Percentiles rank a stretch among this genome's conserved stretches.
Evolutionary conservation across 2,113 vertebrate genomes (phyloP).

Genomic region (Scopus umbretta): DNA sequence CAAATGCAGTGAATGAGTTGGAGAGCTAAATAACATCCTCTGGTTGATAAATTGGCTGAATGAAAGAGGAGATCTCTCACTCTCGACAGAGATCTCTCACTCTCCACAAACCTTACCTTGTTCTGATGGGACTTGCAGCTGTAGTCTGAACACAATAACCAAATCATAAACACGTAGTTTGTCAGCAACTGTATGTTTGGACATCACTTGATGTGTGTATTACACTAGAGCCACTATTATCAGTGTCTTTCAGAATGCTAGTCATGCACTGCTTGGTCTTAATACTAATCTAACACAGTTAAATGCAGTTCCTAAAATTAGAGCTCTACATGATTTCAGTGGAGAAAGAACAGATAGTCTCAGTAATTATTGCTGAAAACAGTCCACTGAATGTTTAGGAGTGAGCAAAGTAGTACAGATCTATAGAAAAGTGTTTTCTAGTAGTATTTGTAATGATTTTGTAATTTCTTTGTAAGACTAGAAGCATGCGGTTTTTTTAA

Average conservation of each 20-base stretch:
- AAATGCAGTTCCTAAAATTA: background rate
- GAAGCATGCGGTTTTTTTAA: background rate
- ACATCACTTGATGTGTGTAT: background rate
- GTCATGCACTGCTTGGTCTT: background rate
- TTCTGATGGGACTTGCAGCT: background rate
- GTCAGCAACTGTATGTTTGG: background rate
- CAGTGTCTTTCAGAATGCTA: background rate
- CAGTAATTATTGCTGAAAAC: background rate
- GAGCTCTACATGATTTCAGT: background rate
- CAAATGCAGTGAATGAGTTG: background rate
- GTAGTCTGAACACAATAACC: background rate
- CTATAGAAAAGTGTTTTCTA: background rate
- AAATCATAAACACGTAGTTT: background rate
- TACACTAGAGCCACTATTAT: background rate
- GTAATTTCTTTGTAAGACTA: background rate
- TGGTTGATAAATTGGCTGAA: background rate
- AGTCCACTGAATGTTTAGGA: background rate
- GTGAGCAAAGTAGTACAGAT: background rate
- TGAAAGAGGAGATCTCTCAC: background rate
- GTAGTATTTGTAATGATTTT: background rate
- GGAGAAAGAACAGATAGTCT: background rate
- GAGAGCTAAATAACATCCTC: background rate
- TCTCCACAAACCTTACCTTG: background rate
- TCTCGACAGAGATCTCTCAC: background rate
- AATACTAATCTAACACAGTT: background rate